Conservation (phyloP, 2,888 invertebrate species). For the Drosophila fulvimacula region DNA sequence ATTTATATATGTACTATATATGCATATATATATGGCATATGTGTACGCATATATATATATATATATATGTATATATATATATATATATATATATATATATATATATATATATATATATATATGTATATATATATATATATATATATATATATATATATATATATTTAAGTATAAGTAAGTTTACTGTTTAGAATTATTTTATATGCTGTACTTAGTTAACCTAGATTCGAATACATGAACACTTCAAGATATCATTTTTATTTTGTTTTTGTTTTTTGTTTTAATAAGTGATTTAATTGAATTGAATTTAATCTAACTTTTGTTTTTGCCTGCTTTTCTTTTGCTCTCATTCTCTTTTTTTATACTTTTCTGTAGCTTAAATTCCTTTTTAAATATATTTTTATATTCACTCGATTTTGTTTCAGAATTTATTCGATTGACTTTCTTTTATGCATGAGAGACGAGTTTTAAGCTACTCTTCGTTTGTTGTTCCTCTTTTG, state of each 20-base stretch:
- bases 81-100: conserved; percentile 20
- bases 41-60: conserved; percentile 20
- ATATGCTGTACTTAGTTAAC: conserved; percentile 71
- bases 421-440: conserved; percentile 1
- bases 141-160: conserved; percentile 41
- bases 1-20: conserved; percentile 44
- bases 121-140: conserved; percentile 24
- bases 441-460: conserved; percentile 12
- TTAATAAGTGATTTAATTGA: conserved; percentile 73
- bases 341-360: conserved; percentile 17
- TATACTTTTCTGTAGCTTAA: conserved; percentile 11
- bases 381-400: conserved; percentile 2
- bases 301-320: conserved; percentile 73
- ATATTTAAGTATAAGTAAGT: conserved; percentile 44
- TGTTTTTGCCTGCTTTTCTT: conserved; percentile 46
- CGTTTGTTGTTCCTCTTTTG: not conserved
- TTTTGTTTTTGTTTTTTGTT: conserved; percentile 31
- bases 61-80: conserved; percentile 43
- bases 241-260: conserved; percentile 75
- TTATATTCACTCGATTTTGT: conserved; percentile 29
- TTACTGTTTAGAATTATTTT: conserved; percentile 58
- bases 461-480: conserved; percentile 20
- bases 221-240: conserved; percentile 80
- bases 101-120: conserved; percentile 42
- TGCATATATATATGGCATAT: conserved; percentile 41